phyloP scores from a whole-genome alignment of 2,888 invertebrate species.

The Meganola albula region DNA sequence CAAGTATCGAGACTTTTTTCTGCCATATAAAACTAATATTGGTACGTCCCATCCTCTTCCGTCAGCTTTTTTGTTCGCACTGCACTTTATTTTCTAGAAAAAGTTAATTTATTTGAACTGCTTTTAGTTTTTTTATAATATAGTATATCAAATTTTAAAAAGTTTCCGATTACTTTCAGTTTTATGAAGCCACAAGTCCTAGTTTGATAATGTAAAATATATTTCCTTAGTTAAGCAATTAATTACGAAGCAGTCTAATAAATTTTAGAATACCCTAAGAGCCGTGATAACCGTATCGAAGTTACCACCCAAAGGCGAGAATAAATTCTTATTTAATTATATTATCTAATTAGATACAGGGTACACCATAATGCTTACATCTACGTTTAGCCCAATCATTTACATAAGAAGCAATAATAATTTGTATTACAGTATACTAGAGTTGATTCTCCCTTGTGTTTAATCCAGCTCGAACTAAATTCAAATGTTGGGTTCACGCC shows the following conservation, averaged over 20 bases:
- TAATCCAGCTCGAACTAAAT: constrained; percentile 15
- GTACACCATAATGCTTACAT: constrained; percentile 61
- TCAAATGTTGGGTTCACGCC: constrained; percentile 39
- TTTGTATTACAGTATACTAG: constrained; percentile 23
- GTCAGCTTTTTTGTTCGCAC: constrained; percentile 62
- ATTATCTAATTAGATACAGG: constrained; percentile 70
- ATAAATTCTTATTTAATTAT: constrained; percentile 54
- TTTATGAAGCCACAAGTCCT: too few relatives aligned
- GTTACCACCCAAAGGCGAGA: constrained; percentile 67
- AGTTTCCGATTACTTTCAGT: constrained; percentile 23
- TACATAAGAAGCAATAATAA: constrained; percentile 25
- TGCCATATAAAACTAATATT: constrained; percentile 76
- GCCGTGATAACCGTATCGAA: constrained; percentile 48
- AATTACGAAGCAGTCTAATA: constrained; percentile 25
- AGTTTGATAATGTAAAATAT: too few relatives aligned
- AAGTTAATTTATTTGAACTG: constrained; percentile 61
- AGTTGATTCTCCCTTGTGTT: constrained; percentile 36
- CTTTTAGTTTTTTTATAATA: constrained; percentile 41
- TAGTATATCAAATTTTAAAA: constrained; percentile 37
- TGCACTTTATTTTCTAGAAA: constrained; percentile 51
- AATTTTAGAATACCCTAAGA: constrained; percentile 29
- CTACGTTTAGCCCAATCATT: constrained; percentile 50
- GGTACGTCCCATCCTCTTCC: constrained; percentile 76
- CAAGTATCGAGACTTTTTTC: constrained; percentile 67
- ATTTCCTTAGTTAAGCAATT: constrained; percentile 19